Base-by-base conservation (phyloP, 2,113 vertebrate genomes). In the Cochlearius cochlearius region DNA sequence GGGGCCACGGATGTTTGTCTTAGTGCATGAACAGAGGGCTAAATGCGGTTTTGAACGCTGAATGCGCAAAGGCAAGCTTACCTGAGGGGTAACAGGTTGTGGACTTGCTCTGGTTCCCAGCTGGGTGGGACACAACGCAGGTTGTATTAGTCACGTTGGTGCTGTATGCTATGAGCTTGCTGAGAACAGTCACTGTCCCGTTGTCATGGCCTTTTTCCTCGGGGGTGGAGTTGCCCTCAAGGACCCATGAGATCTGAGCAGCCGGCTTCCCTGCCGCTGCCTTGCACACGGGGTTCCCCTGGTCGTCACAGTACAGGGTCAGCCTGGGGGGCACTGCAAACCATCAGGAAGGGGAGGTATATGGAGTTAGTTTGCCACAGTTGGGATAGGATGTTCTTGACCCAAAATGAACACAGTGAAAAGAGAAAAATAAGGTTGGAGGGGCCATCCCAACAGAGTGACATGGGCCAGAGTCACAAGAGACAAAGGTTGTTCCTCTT, bases 181-280 rank as follows among this genome's bases (percentile, higher is more conserved):
- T 96, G 49, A 59, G 38, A 11, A 95, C 62, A 21, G 96, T 96
- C 89, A 95, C 89, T 63, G 92, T 97, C 73, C 68, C 87, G 0
- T 95, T 30, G 13, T 26, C 5, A 1, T 91, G 80, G 16, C 4
- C 7, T 86, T 89, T n/a, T 20, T 50, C 17, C 22, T 10, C 10
- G 9, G 7, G 62, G 9, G 12, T 71, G 64, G 23, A 84, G 53
- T 58, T 60, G 84, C 60, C 36, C 26, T 36, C 55, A 4, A 27
- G 78, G 18, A 4, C 29, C 93, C 94, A 96, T 0, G 26, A 92
- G 52, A 96, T 45, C 23, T 22, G 32, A 39, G 92, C 88, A 23
- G 38, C 55, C 1, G 96, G 92, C 86, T 62, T 92, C 66, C 83
- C 93, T 3, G 39, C 86, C 1, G 4, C 84, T 36, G 90, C 78